These are phyloP conservation scores for Cantharis nigra DNA, from an alignment of 2,888 invertebrate species.

Conservation along the genomic window DNA sequence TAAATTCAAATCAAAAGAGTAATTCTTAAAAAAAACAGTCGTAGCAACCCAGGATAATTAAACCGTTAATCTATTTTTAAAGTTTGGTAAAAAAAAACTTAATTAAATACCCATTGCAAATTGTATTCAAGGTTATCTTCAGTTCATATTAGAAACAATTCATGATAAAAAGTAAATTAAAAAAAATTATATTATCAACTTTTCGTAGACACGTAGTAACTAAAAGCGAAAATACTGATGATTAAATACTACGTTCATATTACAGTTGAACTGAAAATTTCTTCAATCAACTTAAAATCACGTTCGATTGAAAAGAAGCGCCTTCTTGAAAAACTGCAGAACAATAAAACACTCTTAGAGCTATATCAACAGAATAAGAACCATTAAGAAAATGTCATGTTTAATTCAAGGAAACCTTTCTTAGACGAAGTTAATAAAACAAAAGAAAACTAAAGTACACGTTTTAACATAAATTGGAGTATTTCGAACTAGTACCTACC, in stretches of 20 bases:
- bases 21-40: not conserved
- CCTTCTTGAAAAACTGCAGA: not conserved
- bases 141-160: not conserved
- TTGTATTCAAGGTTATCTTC: not conserved
- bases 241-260: not conserved
- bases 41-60: not conserved
- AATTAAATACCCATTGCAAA: not conserved
- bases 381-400: slow-evolving; percentile 13
- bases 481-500: not conserved
- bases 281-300: slow-evolving; percentile 25
- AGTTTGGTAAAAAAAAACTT: not conserved
- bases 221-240: not conserved
- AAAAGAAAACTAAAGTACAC: not conserved
- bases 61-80: not conserved
- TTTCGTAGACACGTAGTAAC: not conserved
- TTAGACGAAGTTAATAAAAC: not conserved
- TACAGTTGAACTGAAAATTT: slow-evolving; percentile 6
- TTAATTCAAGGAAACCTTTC: slow-evolving; percentile 30
- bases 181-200: not conserved
- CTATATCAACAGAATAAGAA: not conserved
- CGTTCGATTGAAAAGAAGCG: slow-evolving; percentile 14
- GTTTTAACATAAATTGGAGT: not conserved
- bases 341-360: slow-evolving; percentile 21
- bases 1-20: not conserved
- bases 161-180: not conserved